These are phyloP conservation scores for Amphimallon solstitiale DNA, from an alignment of 2,888 invertebrate genomes.

Conservation along the genomic window DNA sequence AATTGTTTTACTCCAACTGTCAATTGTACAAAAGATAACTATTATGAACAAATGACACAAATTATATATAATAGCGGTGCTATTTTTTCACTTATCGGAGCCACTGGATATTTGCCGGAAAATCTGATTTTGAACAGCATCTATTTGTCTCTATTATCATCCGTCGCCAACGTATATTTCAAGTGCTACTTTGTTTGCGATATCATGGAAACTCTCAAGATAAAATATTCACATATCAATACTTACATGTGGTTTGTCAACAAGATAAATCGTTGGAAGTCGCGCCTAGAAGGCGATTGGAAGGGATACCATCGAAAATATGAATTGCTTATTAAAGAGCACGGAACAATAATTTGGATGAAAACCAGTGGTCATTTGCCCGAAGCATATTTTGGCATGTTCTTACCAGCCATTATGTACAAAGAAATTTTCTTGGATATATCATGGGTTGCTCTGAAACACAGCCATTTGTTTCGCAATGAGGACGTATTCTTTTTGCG, in stretches of 20 bases:
- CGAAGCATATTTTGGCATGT: conserved; percentile 19
- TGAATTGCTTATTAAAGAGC: conserved; percentile 21
- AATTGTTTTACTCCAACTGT: background rate
- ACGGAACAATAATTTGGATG: conserved; percentile 14
- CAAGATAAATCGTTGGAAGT: conserved; percentile 30
- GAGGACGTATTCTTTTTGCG: conserved; percentile 44
- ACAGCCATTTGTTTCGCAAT: conserved; percentile 48
- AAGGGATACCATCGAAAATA: conserved; percentile 30
- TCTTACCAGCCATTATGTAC: conserved; percentile 43
- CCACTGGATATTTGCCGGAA: background rate
- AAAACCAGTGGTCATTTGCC: conserved; percentile 14
- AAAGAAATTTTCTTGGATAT: conserved; percentile 45
- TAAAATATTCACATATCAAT: conserved; percentile 21
- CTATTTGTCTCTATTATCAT: conserved; percentile 9
- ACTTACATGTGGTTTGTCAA: conserved; percentile 9
- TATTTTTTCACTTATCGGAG: conserved; percentile 8
- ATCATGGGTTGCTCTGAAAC: conserved; percentile 45
- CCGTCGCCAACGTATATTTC: conserved; percentile 22
- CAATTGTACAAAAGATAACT: background rate
- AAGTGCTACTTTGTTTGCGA: conserved; percentile 31
- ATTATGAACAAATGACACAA: background rate
- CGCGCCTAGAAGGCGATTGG: conserved; percentile 9
- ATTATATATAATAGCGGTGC: conserved; percentile 11
- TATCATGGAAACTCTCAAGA: conserved; percentile 27
- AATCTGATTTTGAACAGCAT: background rate